Evolutionary conservation across 30 jellyfish, hydroid and myxozoan genomes (phyloP), one percentile per base, ranked within the genome.

Genomic region (Aurelia sp.): DNA sequence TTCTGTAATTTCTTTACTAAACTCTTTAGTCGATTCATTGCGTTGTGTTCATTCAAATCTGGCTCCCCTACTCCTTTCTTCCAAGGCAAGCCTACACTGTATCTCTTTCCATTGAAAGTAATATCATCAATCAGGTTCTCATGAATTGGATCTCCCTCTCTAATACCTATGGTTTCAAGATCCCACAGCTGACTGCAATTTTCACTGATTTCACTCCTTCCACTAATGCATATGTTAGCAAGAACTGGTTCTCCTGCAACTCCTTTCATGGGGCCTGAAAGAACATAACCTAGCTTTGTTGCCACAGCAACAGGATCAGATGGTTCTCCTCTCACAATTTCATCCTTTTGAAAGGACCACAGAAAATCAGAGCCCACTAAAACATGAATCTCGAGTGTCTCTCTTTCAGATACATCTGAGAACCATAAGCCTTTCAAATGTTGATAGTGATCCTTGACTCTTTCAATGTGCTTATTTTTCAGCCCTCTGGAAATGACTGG

Each of bases 251-350:
- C 78, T 61, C 48, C 69, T 19, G 65, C 70, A 13, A 62, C 40
- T 16, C 81, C 80, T 20, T 79, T 79, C 53, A 79, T 41, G 13
- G 89, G 89, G 1, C 89, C 72, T 13, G 89, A 79, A n/a, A 79
- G 27, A 27, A 79, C 81, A 64, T 62, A 79, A 44, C 81, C 81
- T 10, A 79, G 57, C 30, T 79, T 79, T 44, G 72, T 79, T 7
- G 41, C 89, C n/a, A 79, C 31, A 10, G 81, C 89, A 20, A 79
- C 31, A 21, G 80, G 80, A n/a, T 63, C 89, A 18, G 18, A 52
- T 13, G 31, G 30, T 35, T 64, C 67, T 23, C 89, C 89, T 22
- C 89, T 50, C 40, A 79, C 78, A 62, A 79, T 64, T 30, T 22
- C 51, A 30, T 51, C 81, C 11, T 13, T 62, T 62, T 79, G 89